Evolutionary conservation across 2,888 invertebrate genomes (phyloP).

Genomic region (Tupiocoris notatus): DNA sequence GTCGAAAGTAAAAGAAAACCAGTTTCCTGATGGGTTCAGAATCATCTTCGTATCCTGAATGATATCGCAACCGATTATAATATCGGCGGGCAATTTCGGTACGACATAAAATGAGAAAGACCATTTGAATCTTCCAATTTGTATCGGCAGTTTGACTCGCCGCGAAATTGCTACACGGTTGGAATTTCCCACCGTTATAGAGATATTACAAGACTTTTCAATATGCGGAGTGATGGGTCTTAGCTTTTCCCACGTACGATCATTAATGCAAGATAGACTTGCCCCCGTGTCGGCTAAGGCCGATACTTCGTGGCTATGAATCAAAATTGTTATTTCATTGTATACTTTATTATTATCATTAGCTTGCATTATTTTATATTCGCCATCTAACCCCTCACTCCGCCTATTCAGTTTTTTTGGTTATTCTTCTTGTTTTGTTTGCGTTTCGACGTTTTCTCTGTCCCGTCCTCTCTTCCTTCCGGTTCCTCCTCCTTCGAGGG

Average conservation of each 20-base stretch:
- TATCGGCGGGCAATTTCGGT: constrained; percentile 2
- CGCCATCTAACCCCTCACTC: background rate
- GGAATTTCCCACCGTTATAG: background rate
- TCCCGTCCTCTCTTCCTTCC: no score
- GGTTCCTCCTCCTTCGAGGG: background rate
- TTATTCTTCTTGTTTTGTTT: no score
- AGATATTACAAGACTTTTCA: background rate
- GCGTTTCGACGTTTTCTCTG: no score
- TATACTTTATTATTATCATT: background rate
- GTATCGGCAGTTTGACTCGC: background rate
- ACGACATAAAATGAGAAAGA: background rate
- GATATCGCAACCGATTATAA: background rate
- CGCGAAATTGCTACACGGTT: background rate
- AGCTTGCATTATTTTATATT: background rate
- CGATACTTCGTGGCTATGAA: background rate
- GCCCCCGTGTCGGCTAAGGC: constrained; percentile 5
- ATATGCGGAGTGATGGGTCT: background rate
- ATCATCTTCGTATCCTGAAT: constrained; percentile 11
- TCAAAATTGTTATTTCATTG: background rate
- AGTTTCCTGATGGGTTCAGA: constrained; percentile 2
- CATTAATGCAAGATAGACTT: constrained; percentile 2
- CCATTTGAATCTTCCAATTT: constrained; percentile 2
- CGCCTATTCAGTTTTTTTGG: constrained; percentile 5
- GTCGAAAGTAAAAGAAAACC: constrained; percentile 1
- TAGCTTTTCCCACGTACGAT: background rate